Base-by-base conservation (phyloP, 2,797 vertebrate genomes). In the Poeciliopsis infans region DNA sequence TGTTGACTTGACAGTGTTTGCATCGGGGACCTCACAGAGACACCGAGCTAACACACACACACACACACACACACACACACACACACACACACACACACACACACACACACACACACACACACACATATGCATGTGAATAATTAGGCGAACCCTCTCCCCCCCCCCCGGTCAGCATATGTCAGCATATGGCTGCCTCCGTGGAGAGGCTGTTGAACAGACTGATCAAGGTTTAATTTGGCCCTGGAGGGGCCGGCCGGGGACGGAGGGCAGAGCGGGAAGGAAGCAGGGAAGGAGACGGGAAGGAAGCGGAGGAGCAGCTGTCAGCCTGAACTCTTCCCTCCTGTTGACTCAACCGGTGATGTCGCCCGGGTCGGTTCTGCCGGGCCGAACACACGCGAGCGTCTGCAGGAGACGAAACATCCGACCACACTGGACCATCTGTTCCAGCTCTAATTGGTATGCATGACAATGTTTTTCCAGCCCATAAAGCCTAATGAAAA, bases 401-500 rank as follows among this genome's bases (percentile, higher is more conserved):
- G 20, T 53, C 79, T 75, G 85, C 77, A 76, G 85, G 83, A 66
- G 79, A 80, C n/a, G 46, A 79, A 85, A 91, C 91, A 84, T 89
- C 77, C 77, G 39, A 81, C 83, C 85, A 80, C 81, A 88, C 85
- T 90, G 89, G 79, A 84, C 93, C 95, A 95, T 96, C 95, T 96
- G 95, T 89, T 94, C 87, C 75, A 28, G 36, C n/a, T 43, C 90
- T 95, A 94, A 95, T 95, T 94, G 94, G 86, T 86, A 90, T 92
- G 91, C 93, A 90, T 91, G 90, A 94, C 92, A 87, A 80, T 91
- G 92, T 95, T 94, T 94, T 94, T 91, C 93, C 89, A 74, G 86
- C 87, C 89, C 93, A 95, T 95, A 93, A 95, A 95, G 89, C 86
- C 85, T 93, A 93, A 95, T 94, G 91, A 93, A 95, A 94, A 94